A percentile compares a stretch with the other conserved stretches of the same genome.
Conservation (phyloP, 2,113 vertebrate species). For the Lamprotornis superbus region DNA sequence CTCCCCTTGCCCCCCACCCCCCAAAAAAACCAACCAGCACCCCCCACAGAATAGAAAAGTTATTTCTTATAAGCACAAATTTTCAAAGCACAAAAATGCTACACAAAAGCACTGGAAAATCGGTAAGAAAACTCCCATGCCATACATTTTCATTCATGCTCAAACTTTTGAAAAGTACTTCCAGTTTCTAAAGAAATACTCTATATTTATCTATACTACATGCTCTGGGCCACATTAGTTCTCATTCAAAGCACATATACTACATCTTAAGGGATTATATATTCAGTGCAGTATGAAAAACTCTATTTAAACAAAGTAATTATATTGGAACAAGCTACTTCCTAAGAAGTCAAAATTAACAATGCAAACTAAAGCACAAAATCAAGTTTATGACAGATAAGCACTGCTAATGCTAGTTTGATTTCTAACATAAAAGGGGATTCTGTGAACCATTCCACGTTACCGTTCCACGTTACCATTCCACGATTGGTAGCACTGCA, state of each 20-base stretch:
- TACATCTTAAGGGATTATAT: not conserved
- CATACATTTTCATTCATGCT: not conserved
- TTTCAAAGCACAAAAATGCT: not conserved
- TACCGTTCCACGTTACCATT: not conserved
- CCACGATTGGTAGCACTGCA: not conserved
- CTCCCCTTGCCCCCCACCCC: rapidly evolving
- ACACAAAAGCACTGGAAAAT: not conserved
- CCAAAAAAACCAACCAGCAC: not conserved
- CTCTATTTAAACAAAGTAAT: not conserved
- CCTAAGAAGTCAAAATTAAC: not conserved
- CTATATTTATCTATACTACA: not conserved
- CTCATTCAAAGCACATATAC: not conserved
- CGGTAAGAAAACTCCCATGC: not conserved
- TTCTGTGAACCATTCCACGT: not conserved
- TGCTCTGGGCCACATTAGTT: not conserved
- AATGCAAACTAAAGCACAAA: not conserved
- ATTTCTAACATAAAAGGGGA: not conserved
- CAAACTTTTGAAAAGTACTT: not conserved
- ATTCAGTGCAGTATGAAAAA: not conserved
- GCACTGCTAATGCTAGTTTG: not conserved
- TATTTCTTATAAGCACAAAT: not conserved
- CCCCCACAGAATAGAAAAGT: not conserved
- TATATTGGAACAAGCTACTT: not conserved
- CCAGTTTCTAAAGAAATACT: not conserved
- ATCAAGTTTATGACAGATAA: not conserved